Percentiles rank a stretch among this genome's conserved stretches.
Evolutionary conservation across 2,888 invertebrate species (phyloP).

Genomic region (Galeruca laticollis): DNA sequence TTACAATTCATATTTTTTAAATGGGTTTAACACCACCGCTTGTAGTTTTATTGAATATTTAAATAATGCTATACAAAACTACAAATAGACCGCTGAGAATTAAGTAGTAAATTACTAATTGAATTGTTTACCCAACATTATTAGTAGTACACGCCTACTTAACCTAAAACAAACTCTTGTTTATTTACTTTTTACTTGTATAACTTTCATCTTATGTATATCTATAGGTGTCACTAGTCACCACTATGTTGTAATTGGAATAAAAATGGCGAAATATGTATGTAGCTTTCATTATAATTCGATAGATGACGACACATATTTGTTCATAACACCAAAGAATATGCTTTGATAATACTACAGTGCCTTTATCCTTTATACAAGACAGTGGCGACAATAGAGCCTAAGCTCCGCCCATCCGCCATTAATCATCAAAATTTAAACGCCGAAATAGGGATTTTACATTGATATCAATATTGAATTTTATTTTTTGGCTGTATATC

Average conservation of each 20-base stretch:
- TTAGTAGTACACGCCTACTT: constrained; percentile 1
- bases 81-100: not conserved
- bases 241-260: not conserved
- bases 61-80: not conserved
- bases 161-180: constrained; percentile 9
- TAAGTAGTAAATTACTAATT: not conserved
- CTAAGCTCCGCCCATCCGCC: too few relatives aligned
- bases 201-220: not conserved
- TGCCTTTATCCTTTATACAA: too few relatives aligned
- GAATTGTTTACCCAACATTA: constrained; percentile 1
- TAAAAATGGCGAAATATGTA: not conserved
- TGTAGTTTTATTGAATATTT: not conserved
- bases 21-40: not conserved
- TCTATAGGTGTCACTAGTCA: not conserved
- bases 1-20: not conserved
- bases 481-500: too few relatives aligned
- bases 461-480: too few relatives aligned
- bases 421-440: too few relatives aligned
- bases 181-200: not conserved
- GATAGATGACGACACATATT: too few relatives aligned
- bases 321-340: too few relatives aligned
- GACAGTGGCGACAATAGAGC: too few relatives aligned
- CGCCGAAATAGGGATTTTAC: too few relatives aligned
- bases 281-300: too few relatives aligned
- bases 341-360: too few relatives aligned